These are phyloP conservation scores for Sardina pilchardus DNA, from an alignment of 2,113 vertebrate genomes.

Conservation along the genomic window DNA sequence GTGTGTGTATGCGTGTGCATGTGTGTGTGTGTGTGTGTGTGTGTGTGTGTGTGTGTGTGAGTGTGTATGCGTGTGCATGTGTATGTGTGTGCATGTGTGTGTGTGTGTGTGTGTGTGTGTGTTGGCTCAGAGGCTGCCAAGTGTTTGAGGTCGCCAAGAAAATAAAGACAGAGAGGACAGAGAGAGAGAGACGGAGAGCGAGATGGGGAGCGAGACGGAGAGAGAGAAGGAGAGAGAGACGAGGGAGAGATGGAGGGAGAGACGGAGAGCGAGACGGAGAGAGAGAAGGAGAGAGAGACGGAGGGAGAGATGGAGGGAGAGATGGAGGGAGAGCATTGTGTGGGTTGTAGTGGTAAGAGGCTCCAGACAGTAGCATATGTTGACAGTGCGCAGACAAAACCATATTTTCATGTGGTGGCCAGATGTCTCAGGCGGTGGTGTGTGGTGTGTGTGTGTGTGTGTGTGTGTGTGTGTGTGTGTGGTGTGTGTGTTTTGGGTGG, in stretches of 20 bases:
- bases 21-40: not conserved
- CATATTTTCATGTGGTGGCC: not conserved
- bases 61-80: not conserved
- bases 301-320: not conserved
- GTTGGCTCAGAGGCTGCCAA: not conserved
- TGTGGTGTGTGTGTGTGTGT: not conserved
- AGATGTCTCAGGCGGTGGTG: not conserved
- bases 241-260: not conserved
- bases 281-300: not conserved
- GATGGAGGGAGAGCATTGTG: not conserved
- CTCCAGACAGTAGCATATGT: constrained; percentile 10
- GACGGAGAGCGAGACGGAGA: not conserved
- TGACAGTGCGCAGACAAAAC: not conserved
- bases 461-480: not conserved
- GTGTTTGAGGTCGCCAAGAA: not conserved
- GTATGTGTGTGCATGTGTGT: not conserved
- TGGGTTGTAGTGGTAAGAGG: not conserved
- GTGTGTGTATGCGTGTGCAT: not conserved
- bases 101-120: not conserved
- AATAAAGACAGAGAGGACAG: not conserved
- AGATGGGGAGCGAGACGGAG: not conserved
- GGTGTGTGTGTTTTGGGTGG: too few relatives aligned
- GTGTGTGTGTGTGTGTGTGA: not conserved
- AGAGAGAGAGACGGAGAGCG: constrained; percentile 18
- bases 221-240: not conserved